Evolutionary conservation across 1,140 invertebrate genomes (phyloP), one percentile per base, ranked within the genome.

Genomic region (Archivesica marissinica): DNA sequence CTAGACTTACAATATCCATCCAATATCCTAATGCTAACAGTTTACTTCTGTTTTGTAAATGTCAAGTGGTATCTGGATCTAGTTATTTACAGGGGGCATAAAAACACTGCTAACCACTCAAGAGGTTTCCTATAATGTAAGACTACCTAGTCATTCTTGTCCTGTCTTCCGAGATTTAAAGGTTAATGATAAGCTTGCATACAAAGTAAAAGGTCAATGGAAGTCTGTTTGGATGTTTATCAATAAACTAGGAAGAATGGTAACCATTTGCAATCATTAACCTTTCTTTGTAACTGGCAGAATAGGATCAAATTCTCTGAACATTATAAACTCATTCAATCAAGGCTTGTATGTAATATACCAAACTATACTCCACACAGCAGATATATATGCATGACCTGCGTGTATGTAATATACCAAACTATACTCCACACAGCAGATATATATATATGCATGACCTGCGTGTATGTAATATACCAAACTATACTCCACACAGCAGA

Each of bases 41-140:
- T 47, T 72, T 72, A 23, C 41, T 68, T 44, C 38, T 68, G 35
- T 68, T 50, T 50, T 25, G 6, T 44, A 50, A 72, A 72, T 72
- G 68, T 72, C 68, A 72, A 47, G 41, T 38, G 68, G 39, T 23
- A 47, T 72, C 23, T 50, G 68, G 68, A 25, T 11, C 20, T 6
- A 0, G 25, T 52, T 72, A 72, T 72, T 72, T 72, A 72, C 68
- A 20, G n/a, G n/a, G n/a, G n/a, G n/a, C n/a, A n/a, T n/a, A n/a
- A n/a, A n/a, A n/a, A 30, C 23, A 23, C 2, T 17, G 20, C 41
- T 41, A 39, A 66, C 6, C 25, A 20, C 41, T 33, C 38, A 33
- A 47, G 68, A 72, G 68, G 41, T 50, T 47, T 72, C 68, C 25
- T 20, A 17, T 72, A 47, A 44, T 47, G 44, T 23, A 72, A 72